These are phyloP conservation scores for Chaenocephalus aceratus DNA, from an alignment of 2,113 vertebrate genomes.

Conservation along the genomic window DNA sequence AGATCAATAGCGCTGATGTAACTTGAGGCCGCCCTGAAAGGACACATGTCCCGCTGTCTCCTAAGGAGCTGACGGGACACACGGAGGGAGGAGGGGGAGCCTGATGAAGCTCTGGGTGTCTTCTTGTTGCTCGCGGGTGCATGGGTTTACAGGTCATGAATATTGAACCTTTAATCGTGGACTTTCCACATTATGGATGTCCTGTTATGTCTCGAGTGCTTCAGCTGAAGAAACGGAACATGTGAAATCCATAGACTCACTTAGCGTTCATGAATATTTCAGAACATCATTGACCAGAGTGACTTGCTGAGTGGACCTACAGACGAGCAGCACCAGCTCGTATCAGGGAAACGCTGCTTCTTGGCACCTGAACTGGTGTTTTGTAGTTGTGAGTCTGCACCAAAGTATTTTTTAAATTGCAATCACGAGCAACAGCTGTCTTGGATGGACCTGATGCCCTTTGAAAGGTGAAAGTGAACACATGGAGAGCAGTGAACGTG, in stretches of 20 bases:
- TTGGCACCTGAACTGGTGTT: conserved; percentile 9
- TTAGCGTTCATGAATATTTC: conserved; percentile 27
- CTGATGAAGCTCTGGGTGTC: not conserved
- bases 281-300: not conserved
- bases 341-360: not conserved
- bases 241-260: not conserved
- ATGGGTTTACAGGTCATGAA: conserved; percentile 27
- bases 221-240: conserved; percentile 10
- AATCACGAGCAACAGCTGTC: conserved; percentile 45
- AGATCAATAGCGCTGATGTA: conserved; percentile 41
- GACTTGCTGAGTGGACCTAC: not conserved
- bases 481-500: conserved; percentile 5
- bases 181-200: conserved; percentile 9
- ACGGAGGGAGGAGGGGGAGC: conserved; percentile 4
- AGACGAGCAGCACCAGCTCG: not conserved
- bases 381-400: not conserved
- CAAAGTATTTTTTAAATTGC: conserved; percentile 32
- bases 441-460: conserved; percentile 19
- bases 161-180: not conserved
- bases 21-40: conserved; percentile 13
- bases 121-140: not conserved
- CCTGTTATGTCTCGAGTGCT: conserved; percentile 5
- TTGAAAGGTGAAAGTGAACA: conserved; percentile 7
- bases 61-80: conserved; percentile 6
- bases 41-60: conserved; percentile 2